phyloP scores from a whole-genome alignment of 2,888 invertebrate species.

The Chrysolina haemoptera region DNA sequence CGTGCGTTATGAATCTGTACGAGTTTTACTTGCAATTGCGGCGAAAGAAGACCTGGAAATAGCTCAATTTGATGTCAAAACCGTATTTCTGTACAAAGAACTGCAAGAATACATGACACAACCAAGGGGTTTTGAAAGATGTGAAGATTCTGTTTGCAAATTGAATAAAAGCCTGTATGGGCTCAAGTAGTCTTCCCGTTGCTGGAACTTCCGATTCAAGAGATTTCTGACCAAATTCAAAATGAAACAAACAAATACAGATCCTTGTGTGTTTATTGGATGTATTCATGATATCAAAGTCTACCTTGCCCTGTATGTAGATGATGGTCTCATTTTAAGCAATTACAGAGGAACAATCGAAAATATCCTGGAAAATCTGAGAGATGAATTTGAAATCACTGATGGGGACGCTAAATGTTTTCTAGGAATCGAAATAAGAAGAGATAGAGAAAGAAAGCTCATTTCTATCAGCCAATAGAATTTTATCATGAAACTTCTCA shows the following conservation, averaged over 20 bases:
- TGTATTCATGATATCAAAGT: too few species aligned
- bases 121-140: background rate
- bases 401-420: too few species aligned
- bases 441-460: too few species aligned
- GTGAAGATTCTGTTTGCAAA: background rate
- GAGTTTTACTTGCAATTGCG: background rate
- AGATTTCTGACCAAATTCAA: background rate
- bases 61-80: background rate
- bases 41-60: background rate
- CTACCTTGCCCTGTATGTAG: too few species aligned
- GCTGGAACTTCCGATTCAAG: background rate
- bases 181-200: background rate
- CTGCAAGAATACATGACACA: background rate
- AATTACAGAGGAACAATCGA: too few species aligned
- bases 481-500: too few species aligned
- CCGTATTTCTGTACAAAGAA: background rate
- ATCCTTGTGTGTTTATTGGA: background rate
- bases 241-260: constrained; percentile 7
- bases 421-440: too few species aligned
- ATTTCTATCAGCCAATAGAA: too few species aligned
- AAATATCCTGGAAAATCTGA: too few species aligned
- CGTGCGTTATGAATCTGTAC: too few species aligned
- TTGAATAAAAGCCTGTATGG: constrained; percentile 1
- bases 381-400: too few species aligned
- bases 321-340: too few species aligned